A percentile compares a stretch with the other conserved stretches of the same genome.
These are phyloP conservation scores for Polyodon spathula DNA, from an alignment of 2,113 vertebrate genomes.

Conservation along the genomic window DNA sequence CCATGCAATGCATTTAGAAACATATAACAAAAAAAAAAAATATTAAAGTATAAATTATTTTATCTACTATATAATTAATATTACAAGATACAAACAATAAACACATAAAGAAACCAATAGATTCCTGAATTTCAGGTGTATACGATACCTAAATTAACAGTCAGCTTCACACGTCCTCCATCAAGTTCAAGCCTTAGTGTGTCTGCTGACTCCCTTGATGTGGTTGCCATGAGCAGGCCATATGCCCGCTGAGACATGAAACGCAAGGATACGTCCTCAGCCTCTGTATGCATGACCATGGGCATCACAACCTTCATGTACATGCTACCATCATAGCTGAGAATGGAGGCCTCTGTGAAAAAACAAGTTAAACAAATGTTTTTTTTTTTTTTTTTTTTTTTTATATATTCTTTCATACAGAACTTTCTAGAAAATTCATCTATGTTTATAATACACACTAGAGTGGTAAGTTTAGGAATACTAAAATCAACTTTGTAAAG, in stretches of 20 bases:
- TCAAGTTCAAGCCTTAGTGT: constrained; percentile 89
- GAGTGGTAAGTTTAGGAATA: no score
- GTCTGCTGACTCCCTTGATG: constrained; percentile 85
- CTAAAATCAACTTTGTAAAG: no score
- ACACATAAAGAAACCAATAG: constrained; percentile 27
- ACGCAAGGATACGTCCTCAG: constrained; percentile 91
- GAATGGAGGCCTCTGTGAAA: constrained; percentile 79
- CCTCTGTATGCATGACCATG: constrained; percentile 85
- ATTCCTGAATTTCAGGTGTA: constrained; percentile 50
- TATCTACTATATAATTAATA: no score
- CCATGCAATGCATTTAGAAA: background rate
- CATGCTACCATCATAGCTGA: constrained; percentile 95
- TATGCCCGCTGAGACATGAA: constrained; percentile 94
- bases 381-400: no score
- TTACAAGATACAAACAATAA: constrained; percentile 18
- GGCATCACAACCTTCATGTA: constrained; percentile 96
- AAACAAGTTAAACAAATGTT: background rate
- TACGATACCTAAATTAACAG: constrained; percentile 97
- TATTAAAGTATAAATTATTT: no score
- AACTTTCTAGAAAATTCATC: no score
- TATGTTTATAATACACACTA: no score
- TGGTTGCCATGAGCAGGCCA: constrained; percentile 86
- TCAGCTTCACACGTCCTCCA: constrained; percentile 86
- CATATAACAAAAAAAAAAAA: no score
- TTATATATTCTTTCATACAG: no score